A percentile compares a stretch with the other conserved stretches of the same genome.
Evolutionary conservation across 2,888 invertebrate species (phyloP).

Genomic region (Synergus itoensis): DNA sequence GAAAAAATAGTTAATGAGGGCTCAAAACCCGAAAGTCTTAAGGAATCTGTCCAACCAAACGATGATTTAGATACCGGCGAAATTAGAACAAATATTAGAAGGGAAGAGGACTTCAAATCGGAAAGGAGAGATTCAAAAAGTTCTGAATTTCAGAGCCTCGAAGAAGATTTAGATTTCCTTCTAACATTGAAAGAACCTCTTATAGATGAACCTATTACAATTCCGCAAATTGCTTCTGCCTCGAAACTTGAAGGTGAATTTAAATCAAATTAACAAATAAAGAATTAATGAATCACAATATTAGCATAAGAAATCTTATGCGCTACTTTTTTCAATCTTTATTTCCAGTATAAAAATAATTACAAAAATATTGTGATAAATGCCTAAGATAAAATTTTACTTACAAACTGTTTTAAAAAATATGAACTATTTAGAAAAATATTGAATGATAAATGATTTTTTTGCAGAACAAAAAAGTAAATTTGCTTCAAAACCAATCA

Average conservation of each 20-base stretch:
- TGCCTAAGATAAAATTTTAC: neutral
- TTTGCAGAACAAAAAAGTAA: slow-evolving; percentile 55
- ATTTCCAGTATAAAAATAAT: slow-evolving; percentile 32
- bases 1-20: neutral
- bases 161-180: slow-evolving; percentile 71
- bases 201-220: slow-evolving; percentile 45
- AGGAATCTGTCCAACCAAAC: slow-evolving; percentile 48
- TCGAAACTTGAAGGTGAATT: slow-evolving; percentile 12
- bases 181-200: slow-evolving; percentile 68
- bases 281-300: slow-evolving; percentile 14
- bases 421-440: neutral
- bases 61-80: slow-evolving; percentile 11
- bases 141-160: slow-evolving; percentile 44
- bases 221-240: neutral
- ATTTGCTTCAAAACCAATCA: slow-evolving; percentile 50
- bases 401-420: neutral
- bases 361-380: neutral
- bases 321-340: slow-evolving; percentile 38
- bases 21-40: neutral
- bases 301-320: slow-evolving; percentile 34
- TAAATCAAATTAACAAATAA: slow-evolving; percentile 34
- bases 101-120: neutral
- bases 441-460: neutral
- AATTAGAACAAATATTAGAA: neutral
- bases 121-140: neutral